Evolutionary conservation across 2,113 vertebrate species (phyloP).

Genomic region (Pterocles gutturalis): DNA sequence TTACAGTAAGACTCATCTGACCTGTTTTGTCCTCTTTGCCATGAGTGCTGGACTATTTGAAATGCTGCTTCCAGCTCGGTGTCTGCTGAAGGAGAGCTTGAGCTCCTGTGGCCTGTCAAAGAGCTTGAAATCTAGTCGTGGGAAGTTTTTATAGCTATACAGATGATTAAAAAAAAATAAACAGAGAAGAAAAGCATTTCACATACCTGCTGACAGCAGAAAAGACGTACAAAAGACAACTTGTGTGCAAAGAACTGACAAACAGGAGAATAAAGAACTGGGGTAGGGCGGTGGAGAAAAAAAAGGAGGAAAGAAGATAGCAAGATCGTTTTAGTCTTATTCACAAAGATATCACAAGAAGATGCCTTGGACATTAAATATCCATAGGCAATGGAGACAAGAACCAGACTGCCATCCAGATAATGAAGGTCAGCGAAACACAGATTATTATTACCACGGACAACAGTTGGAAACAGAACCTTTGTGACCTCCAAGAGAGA

Average conservation of each 20-base stretch:
- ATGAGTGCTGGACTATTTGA: conserved; percentile 93
- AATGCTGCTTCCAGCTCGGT: conserved; percentile 81
- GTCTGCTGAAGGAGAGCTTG: conserved; percentile 83
- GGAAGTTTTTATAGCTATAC: conserved; percentile 91
- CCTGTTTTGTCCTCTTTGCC: conserved; percentile 98
- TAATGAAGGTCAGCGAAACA: neutral
- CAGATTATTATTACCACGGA: neutral
- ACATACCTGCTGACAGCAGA: neutral
- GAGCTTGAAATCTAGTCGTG: conserved; percentile 85
- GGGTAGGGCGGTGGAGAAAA: fast-evolving
- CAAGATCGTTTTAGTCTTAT: neutral
- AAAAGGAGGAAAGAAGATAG: neutral
- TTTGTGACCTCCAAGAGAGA: neutral
- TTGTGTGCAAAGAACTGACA: neutral
- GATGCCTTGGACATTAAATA: neutral
- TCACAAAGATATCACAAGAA: neutral
- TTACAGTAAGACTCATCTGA: conserved; percentile 49
- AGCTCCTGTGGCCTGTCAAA: conserved; percentile 91
- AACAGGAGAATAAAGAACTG: neutral
- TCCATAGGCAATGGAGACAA: neutral
- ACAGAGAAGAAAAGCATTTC: conserved; percentile 9
- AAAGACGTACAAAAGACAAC: neutral
- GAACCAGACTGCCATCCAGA: neutral
- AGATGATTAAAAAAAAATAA: neutral
- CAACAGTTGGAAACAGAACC: neutral